phyloP scores from a whole-genome alignment of 2,797 vertebrate genomes.

The Helicolenus hilgendorfi region DNA sequence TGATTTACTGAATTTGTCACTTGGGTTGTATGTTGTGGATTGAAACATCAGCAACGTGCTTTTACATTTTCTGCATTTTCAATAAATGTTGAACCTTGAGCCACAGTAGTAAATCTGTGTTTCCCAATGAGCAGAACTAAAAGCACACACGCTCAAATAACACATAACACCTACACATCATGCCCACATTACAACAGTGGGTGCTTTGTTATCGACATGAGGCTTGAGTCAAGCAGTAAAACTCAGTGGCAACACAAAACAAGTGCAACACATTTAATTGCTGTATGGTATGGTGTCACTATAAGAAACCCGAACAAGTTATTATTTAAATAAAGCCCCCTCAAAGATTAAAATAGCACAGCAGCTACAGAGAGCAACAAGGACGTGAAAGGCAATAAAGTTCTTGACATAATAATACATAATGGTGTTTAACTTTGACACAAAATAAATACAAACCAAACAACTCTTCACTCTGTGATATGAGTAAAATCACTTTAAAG shows the following conservation, averaged over 20 bases:
- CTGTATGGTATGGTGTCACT: slow-evolving; percentile 70
- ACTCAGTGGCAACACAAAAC: slow-evolving; percentile 71
- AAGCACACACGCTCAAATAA: slow-evolving; percentile 60
- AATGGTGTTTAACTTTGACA: slow-evolving; percentile 35
- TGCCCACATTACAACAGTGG: slow-evolving; percentile 83
- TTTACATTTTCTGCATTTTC: slow-evolving; percentile 13
- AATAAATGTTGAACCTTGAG: slow-evolving; percentile 56
- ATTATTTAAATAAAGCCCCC: slow-evolving; percentile 58
- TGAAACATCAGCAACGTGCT: background rate
- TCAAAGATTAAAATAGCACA: slow-evolving; percentile 70
- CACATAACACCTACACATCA: slow-evolving; percentile 79
- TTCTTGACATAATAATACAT: slow-evolving; percentile 22
- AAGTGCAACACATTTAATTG: slow-evolving; percentile 88
- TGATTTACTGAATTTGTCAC: background rate
- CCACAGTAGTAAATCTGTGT: slow-evolving; percentile 32
- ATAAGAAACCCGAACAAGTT: slow-evolving; percentile 63
- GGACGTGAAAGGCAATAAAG: background rate
- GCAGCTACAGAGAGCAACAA: slow-evolving; percentile 31
- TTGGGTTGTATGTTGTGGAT: background rate
- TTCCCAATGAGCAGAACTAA: slow-evolving; percentile 59
- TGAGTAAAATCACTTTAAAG: background rate
- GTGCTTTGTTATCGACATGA: slow-evolving; percentile 83
- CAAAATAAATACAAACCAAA: slow-evolving; percentile 19
- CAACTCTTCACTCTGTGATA: background rate
- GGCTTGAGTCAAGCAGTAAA: slow-evolving; percentile 66